Evolutionary conservation across 2,113 vertebrate genomes (phyloP).

Genomic region (Aegithalos caudatus): DNA sequence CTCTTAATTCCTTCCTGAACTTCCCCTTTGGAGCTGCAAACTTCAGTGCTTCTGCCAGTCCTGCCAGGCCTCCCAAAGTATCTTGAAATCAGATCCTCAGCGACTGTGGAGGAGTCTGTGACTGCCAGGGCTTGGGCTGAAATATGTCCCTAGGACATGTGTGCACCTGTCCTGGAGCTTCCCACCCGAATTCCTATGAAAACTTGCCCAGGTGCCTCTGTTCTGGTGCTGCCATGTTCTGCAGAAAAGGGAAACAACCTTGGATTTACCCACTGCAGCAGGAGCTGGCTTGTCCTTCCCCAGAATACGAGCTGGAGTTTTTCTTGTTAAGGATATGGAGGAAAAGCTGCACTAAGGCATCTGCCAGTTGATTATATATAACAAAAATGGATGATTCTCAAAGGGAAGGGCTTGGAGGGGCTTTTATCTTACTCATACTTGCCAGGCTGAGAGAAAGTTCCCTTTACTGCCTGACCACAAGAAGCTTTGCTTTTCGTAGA

Average conservation of each 20-base stretch:
- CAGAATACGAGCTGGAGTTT: background rate
- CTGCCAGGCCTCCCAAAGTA: background rate
- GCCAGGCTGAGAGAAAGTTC: background rate
- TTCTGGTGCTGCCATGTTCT: background rate
- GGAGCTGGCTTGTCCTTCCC: background rate
- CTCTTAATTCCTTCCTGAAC: background rate
- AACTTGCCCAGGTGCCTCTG: background rate
- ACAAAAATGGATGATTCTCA: background rate
- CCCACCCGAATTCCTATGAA: background rate
- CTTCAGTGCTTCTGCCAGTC: background rate
- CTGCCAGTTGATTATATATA: background rate
- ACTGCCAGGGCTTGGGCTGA: background rate
- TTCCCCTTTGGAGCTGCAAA: background rate
- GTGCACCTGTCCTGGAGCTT: background rate
- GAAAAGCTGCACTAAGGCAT: background rate
- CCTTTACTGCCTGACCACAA: background rate
- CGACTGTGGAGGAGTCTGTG: fast-evolving
- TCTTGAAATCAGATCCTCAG: background rate
- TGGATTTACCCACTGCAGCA: background rate
- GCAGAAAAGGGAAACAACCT: background rate
- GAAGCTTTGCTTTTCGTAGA: background rate
- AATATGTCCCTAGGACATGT: background rate
- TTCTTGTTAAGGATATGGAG: background rate
- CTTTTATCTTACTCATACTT: background rate
- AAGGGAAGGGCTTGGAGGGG: background rate